A percentile compares a stretch with the other conserved stretches of the same genome.
phyloP scores from a whole-genome alignment of 92 coral and sea anemone genomes.

The Parazoanthus darwini region DNA sequence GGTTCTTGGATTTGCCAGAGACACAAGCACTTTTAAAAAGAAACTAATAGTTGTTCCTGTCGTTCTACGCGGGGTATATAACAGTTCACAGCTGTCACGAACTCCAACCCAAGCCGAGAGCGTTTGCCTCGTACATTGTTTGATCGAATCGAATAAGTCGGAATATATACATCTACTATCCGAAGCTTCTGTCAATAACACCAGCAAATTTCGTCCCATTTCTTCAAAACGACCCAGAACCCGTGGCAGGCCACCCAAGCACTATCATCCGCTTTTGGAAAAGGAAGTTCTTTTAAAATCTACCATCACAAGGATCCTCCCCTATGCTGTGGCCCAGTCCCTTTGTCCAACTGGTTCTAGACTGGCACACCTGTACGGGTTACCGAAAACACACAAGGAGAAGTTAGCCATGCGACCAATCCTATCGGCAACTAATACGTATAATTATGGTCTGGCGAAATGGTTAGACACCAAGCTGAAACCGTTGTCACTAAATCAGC shows the following conservation, averaged over 20 bases:
- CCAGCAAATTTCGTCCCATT: slow-evolving; percentile 22
- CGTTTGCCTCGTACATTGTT: too few relatives aligned
- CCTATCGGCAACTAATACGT: slow-evolving; percentile 35
- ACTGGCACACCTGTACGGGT: slow-evolving; percentile 43
- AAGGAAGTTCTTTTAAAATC: not conserved
- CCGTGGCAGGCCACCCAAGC: slow-evolving; percentile 26
- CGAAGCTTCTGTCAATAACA: slow-evolving; percentile 33
- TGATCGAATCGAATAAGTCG: too few relatives aligned
- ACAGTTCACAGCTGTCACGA: too few relatives aligned
- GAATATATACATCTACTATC: slow-evolving; percentile 44
- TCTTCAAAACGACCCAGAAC: slow-evolving; percentile 26
- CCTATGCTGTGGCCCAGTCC: not conserved
- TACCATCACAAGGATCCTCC: slow-evolving; percentile 1
- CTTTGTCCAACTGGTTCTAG: not conserved
- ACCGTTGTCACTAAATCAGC: slow-evolving; percentile 50
- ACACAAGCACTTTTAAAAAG: too few relatives aligned
- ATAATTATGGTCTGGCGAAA: slow-evolving; percentile 49
- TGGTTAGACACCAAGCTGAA: slow-evolving; percentile 48
- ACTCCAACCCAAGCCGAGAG: too few relatives aligned
- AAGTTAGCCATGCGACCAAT: slow-evolving; percentile 52
- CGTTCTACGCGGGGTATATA: too few relatives aligned
- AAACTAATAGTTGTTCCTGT: too few relatives aligned
- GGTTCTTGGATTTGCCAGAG: too few relatives aligned
- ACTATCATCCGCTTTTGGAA: slow-evolving; percentile 12
- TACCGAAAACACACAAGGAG: slow-evolving; percentile 53